Base-by-base conservation (phyloP, 2,888 invertebrate species). In the Temnothorax unifasciatus region DNA sequence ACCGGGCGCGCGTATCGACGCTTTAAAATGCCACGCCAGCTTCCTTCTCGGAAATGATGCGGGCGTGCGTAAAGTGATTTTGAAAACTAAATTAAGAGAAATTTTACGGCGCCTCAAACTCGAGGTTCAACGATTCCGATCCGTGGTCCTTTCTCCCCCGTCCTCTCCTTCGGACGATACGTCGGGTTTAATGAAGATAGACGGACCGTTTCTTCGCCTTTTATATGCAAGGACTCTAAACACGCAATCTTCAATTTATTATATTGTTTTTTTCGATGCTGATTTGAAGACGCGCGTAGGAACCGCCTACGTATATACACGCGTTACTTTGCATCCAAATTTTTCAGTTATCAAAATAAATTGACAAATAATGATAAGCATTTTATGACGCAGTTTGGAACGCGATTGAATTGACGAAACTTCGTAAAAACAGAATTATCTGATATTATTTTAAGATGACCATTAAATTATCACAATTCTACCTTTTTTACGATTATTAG, bases 1-100 rank as follows among this genome's bases (percentile, higher is more conserved):
- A 89, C 84, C 83, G 68, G 41, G 64, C 83, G 52, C 64, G 87
- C 73, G 44, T 82, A 83, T 89, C 87, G 86, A 77, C 86, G 84
- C 82, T 89, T 88, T 86, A 87, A 87, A 88, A 85, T 47, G 85
- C 64, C 57, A 66, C 54, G 38, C 82, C 29, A 54, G 79, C 71
- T 66, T 66, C 68, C 25, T 75, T 86, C 79, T 21, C 76, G 76
- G 76, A 82, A 83, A 73, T 50, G 59, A 61, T 57, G 71, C 50
- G 47, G 47, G 15, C 79, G 69, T n/a, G 44, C 69, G 38, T 71
- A 73, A 61, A 61, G 38, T 61, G 79, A 81, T 73, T 81, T 73
- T 52, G 50, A 73, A 81, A 73, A 73, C 47, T 73, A 25, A 73
- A 81, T 81, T 73, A 59, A 61, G 76, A 41, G 63, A n/a, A 79